These are phyloP conservation scores for Rhincodon typus DNA, from an alignment of 2,797 vertebrate genomes.

Conservation along the genomic window DNA sequence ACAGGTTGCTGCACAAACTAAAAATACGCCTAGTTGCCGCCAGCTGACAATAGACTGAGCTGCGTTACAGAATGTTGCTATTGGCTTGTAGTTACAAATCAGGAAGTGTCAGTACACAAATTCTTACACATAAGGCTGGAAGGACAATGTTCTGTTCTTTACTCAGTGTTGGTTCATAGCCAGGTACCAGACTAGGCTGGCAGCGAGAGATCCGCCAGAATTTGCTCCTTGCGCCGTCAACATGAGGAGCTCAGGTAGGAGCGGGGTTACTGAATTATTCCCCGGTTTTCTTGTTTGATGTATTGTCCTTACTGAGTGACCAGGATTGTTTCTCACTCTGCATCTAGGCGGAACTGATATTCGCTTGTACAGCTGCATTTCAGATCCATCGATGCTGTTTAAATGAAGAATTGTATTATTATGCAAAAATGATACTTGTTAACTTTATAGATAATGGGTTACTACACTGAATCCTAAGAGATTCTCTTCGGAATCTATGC, in stretches of 20 bases:
- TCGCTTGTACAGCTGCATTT: background rate
- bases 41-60: background rate
- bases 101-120: slow-evolving; percentile 1
- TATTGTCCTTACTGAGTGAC: background rate
- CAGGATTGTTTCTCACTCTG: background rate
- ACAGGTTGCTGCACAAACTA: background rate
- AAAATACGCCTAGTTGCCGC: background rate
- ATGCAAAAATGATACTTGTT: background rate
- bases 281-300: background rate
- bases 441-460: background rate
- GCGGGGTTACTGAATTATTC: background rate
- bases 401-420: background rate
- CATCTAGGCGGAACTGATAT: background rate
- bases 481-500: background rate
- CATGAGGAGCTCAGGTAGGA: slow-evolving; percentile 7
- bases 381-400: background rate
- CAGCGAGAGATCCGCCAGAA: background rate
- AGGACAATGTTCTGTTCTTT: background rate
- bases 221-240: background rate
- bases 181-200: background rate
- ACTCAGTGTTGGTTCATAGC: background rate
- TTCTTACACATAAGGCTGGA: background rate
- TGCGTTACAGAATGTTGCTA: background rate
- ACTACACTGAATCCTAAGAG: background rate
- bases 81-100: background rate